These are phyloP conservation scores for Himalopsyche anomala DNA, from an alignment of 2,888 invertebrate genomes.

Conservation along the genomic window DNA sequence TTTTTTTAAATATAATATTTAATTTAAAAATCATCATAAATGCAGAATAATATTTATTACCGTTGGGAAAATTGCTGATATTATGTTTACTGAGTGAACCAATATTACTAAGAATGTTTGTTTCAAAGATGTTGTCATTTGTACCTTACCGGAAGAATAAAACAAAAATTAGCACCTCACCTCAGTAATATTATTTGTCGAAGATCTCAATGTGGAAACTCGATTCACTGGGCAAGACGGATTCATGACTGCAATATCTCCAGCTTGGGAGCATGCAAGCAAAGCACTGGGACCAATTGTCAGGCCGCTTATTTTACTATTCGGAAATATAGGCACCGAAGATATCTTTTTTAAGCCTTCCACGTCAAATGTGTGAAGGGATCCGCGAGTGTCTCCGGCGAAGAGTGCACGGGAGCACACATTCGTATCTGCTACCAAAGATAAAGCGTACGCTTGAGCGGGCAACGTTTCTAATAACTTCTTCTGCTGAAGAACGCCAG, in stretches of 20 bases:
- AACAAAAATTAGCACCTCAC: slow-evolving; percentile 67
- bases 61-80: too few relatives aligned
- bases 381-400: slow-evolving; percentile 74
- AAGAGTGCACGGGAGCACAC: slow-evolving; percentile 71
- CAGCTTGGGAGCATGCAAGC: slow-evolving; percentile 74
- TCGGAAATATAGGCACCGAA: slow-evolving; percentile 70
- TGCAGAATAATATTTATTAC: too few relatives aligned
- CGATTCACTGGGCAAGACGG: slow-evolving; percentile 73
- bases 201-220: slow-evolving; percentile 70
- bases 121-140: neutral
- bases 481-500: slow-evolving; percentile 72
- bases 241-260: slow-evolving; percentile 74
- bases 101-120: too few relatives aligned
- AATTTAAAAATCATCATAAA: too few relatives aligned
- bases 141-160: neutral
- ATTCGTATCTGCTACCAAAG: slow-evolving; percentile 58
- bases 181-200: slow-evolving; percentile 73
- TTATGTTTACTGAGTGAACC: too few relatives aligned
- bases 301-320: slow-evolving; percentile 73
- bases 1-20: too few relatives aligned
- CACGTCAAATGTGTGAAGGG: slow-evolving; percentile 71
- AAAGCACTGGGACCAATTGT: slow-evolving; percentile 72
- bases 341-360: slow-evolving; percentile 57
- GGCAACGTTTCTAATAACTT: slow-evolving; percentile 73
- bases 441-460: slow-evolving; percentile 69